Conservation (phyloP, 2,888 invertebrate species). For the Rotaria macrura region DNA sequence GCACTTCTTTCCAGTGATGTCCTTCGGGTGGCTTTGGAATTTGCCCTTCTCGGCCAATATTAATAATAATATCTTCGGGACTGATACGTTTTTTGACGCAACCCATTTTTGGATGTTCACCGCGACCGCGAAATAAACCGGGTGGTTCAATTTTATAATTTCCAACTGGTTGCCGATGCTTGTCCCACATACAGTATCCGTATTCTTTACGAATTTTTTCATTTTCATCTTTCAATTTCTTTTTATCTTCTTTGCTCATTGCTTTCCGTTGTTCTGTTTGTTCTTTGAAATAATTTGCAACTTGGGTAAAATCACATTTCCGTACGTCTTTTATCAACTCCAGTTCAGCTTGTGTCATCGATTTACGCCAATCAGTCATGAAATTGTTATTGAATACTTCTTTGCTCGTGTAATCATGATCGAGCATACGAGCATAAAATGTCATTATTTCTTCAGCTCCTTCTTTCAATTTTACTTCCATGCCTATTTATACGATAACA, state of each 20-base stretch:
- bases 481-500: no score
- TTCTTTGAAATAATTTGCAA: constrained; percentile 63
- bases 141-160: constrained; percentile 98
- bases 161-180: constrained; percentile 94
- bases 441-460: constrained; percentile 86
- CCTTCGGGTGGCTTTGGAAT: constrained; percentile 77
- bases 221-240: constrained; percentile 70
- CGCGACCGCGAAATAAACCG: constrained; percentile 81
- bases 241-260: constrained; percentile 85
- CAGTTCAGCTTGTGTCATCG: constrained; percentile 77
- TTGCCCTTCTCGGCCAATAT: constrained; percentile 67
- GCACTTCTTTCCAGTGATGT: constrained; percentile 85
- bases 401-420: constrained; percentile 96
- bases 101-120: constrained; percentile 99
- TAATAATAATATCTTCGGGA: constrained; percentile 91
- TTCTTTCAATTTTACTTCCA: constrained; percentile 61
- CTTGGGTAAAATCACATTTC: constrained; percentile 86
- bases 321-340: constrained; percentile 73
- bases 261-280: constrained; percentile 69
- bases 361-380: constrained; percentile 86
- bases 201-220: constrained; percentile 77
- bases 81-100: constrained; percentile 78
- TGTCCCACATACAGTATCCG: constrained; percentile 87
- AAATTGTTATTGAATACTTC: constrained; percentile 88
- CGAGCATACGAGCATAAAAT: constrained; percentile 93